A percentile compares a stretch with the other conserved stretches of the same genome.
Evolutionary conservation across 2,888 invertebrate species (phyloP).

Genomic region (Melanargia galathea): DNA sequence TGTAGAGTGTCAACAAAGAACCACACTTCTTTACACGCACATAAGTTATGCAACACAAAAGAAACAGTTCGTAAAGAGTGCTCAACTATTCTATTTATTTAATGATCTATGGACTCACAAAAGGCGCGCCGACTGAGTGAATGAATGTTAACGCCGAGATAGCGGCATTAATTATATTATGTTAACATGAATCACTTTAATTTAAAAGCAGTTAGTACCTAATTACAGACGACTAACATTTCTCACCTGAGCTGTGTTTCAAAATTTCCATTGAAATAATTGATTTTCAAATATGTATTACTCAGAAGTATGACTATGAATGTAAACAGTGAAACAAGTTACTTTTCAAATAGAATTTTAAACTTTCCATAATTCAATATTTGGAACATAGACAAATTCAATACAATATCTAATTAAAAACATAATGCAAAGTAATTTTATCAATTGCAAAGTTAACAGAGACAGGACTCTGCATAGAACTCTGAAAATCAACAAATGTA

Average conservation of each 20-base stretch:
- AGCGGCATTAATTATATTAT: background rate
- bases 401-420: no score
- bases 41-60: slow-evolving; percentile 32
- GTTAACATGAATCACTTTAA: background rate
- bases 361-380: no score
- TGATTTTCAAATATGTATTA: no score
- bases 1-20: slow-evolving; percentile 60
- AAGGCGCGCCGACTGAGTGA: slow-evolving; percentile 6
- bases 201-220: background rate
- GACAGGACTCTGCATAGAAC: no score
- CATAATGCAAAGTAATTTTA: no score
- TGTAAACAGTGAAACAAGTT: no score
- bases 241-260: background rate
- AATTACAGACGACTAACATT: no score
- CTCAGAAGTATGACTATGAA: no score
- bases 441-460: no score
- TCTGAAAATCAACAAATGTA: no score
- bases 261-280: background rate
- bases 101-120: slow-evolving; percentile 16
- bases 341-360: no score
- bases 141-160: background rate
- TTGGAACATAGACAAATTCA: no score
- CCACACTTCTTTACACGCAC: slow-evolving; percentile 40
- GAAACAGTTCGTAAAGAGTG: slow-evolving; percentile 23
- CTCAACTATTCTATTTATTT: slow-evolving; percentile 17